A percentile compares a stretch with the other conserved stretches of the same genome.
phyloP scores from a whole-genome alignment of 2,113 vertebrate species.

The Setophaga coronata region DNA sequence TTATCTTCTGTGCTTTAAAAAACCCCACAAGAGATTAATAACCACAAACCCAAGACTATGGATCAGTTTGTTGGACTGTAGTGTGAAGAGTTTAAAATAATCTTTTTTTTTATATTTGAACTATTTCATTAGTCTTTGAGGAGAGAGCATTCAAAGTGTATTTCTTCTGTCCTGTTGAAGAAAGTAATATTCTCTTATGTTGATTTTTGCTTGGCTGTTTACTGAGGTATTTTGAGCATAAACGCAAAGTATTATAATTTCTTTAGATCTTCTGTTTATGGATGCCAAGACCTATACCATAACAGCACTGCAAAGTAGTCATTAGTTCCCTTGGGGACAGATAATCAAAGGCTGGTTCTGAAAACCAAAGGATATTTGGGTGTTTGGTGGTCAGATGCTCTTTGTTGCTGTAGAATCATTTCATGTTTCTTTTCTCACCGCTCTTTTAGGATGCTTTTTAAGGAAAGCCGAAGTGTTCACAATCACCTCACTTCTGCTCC shows the following conservation, averaged over 20 bases:
- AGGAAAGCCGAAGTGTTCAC: constrained; percentile 93
- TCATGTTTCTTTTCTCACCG: background rate
- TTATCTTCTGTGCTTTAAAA: background rate
- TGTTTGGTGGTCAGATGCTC: background rate
- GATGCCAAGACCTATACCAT: background rate
- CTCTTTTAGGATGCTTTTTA: constrained; percentile 90
- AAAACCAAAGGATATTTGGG: background rate
- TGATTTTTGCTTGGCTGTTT: background rate
- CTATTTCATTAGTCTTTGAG: background rate
- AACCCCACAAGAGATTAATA: background rate
- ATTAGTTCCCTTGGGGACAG: background rate
- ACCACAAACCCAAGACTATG: background rate
- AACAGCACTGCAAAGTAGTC: background rate
- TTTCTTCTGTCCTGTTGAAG: background rate
- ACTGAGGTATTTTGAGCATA: background rate
- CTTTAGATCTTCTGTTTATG: background rate
- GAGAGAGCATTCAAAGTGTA: background rate
- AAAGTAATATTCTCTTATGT: background rate
- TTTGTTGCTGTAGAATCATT: background rate
- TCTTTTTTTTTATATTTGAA: background rate
- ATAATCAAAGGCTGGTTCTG: background rate
- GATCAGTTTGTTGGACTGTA: background rate
- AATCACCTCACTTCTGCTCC: constrained; percentile 94
- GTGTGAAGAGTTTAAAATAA: background rate
- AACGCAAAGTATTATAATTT: background rate